phyloP scores from a whole-genome alignment of 2,797 vertebrate genomes.

The Momotus momota region DNA sequence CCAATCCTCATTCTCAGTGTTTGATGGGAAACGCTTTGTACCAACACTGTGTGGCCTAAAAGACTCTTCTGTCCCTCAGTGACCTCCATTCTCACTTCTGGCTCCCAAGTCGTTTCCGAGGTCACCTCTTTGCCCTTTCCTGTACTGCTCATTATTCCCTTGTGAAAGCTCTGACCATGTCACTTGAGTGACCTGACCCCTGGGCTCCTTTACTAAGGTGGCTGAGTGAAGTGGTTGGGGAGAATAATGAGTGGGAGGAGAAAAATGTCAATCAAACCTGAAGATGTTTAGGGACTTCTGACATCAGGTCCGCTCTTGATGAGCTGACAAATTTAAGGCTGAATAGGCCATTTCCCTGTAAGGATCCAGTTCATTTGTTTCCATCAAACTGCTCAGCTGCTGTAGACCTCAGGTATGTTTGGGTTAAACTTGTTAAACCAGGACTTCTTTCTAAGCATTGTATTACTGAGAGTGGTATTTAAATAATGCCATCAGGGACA shows the following conservation, averaged over 20 bases:
- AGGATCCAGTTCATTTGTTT: background rate
- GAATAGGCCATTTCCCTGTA: background rate
- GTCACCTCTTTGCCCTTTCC: background rate
- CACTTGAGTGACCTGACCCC: background rate
- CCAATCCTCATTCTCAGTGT: background rate
- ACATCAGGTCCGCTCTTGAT: background rate
- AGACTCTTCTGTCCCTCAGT: background rate
- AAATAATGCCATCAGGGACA: background rate
- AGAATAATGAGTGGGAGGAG: background rate
- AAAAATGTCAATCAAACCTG: background rate
- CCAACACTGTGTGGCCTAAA: background rate
- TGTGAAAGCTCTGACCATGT: accelerated
- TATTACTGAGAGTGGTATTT: background rate
- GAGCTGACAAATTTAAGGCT: background rate
- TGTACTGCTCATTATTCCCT: accelerated
- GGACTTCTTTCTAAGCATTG: background rate
- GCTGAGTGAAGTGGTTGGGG: background rate
- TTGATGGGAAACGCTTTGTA: background rate
- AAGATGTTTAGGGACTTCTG: background rate
- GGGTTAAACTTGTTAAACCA: background rate
- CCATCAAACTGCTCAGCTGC: background rate
- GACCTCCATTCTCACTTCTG: background rate
- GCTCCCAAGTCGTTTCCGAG: background rate
- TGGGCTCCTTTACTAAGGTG: background rate
- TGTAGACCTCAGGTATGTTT: background rate